phyloP scores from a whole-genome alignment of 2,113 vertebrate genomes.

The Cranoglanis bouderius region DNA sequence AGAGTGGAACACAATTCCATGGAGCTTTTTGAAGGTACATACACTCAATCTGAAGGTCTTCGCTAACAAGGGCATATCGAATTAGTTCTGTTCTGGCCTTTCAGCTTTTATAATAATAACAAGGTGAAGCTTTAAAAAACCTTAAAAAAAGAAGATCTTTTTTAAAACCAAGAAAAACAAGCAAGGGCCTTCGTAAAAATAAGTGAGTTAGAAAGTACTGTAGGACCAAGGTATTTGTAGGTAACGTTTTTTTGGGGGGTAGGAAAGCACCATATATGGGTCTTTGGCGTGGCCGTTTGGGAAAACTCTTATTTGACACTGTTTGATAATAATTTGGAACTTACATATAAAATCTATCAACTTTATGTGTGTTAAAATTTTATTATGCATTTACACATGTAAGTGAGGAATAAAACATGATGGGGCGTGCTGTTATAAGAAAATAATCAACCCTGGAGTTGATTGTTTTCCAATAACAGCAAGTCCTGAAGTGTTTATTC shows the following conservation, averaged over 20 bases:
- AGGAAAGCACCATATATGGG: neutral
- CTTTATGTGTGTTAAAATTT: neutral
- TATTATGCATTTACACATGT: neutral
- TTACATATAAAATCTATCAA: neutral
- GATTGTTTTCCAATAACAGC: neutral
- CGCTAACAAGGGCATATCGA: constrained; percentile 65
- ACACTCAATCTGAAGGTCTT: constrained; percentile 69
- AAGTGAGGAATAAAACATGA: neutral
- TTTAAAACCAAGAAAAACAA: constrained; percentile 35
- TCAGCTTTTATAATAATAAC: constrained; percentile 61
- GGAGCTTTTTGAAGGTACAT: constrained; percentile 63
- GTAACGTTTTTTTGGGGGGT: neutral
- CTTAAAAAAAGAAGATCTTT: constrained; percentile 39
- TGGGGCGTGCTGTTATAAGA: neutral
- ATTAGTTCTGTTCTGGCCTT: constrained; percentile 64
- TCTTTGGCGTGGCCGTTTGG: neutral
- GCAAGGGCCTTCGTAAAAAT: constrained; percentile 31
- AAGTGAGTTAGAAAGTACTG: constrained; percentile 5
- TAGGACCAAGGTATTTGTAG: neutral
- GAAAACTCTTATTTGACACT: neutral
- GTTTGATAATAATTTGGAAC: neutral
- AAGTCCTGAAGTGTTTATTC: neutral
- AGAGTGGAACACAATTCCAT: constrained; percentile 55
- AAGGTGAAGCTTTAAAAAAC: constrained; percentile 58
- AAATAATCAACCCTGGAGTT: neutral